Evolutionary conservation across 2,113 vertebrate species (phyloP), one percentile per base, ranked within the genome.

Genomic region (Triplophysa tibetana): DNA sequence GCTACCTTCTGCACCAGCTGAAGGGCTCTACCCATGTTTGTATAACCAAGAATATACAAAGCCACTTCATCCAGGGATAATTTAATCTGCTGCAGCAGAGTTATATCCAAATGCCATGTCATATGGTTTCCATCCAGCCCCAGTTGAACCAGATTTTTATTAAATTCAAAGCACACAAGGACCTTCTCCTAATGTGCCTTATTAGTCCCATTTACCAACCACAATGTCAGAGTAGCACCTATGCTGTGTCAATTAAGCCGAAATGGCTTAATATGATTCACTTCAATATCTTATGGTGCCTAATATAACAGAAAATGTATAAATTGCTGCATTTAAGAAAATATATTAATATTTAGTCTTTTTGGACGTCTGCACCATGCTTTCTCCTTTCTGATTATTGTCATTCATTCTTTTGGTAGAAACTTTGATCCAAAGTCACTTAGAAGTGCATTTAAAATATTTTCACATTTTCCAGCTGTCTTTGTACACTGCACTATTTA

Each of bases 61-160:
- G 14, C 9, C 24, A 65, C 66, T 21, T 69, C 33, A 77, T 87
- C 85, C 84, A 80, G 10, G 17, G 81, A 83, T 50, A 13, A 50
- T 14, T 13, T 77, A n/a, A 23, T 86, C 90, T 1, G 4, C 82
- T 64, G 84, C 54, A 2, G 75, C 82, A 41, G 52, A 69, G 60
- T 77, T 73, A 65, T 14, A 8, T 72, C 65, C 70, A 56, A 43
- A 66, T 69, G 14, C 52, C 14, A 17, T n/a, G 23, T 10, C 78
- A 19, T 33, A 50, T 73, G 11, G 23, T 26, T 81, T 77, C 6
- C 10, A 29, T 33, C 21, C 14, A 12, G 11, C 58, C 5, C 29
- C 4, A 33, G 29, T 33, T 33, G 29, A 6, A 33, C 29, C 29
- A 33, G 29, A 5, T 33, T 6, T 33, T 33, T 0, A 33, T 33